Base-by-base conservation (phyloP, 2,888 invertebrate species). In the Agrochola circellaris region DNA sequence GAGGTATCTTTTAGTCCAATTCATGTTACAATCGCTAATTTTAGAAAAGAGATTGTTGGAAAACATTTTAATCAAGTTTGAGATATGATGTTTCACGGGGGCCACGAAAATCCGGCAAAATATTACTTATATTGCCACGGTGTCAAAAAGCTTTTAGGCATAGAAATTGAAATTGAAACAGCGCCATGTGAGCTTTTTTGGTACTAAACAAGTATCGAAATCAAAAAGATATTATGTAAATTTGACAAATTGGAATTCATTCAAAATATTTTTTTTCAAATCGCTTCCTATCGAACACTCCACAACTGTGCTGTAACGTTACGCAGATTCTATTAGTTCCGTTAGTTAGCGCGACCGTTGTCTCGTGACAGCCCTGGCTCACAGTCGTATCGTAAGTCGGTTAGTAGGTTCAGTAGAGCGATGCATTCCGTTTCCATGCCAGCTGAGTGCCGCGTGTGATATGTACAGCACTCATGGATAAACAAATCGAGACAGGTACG, bases 351-450 rank as follows among this genome's bases (percentile, higher is more conserved):
- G 3, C 26, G 26, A 26, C 17, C 34, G 15, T 54, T 26, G 81
- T 60, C 11, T 81, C 9, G 83, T 76, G 86, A 65, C 86, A 85
- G 56, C 89, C 86, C 82, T 86, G 76, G 9, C 48, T 20, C 9
- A 70, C 68, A 8, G 56, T 54, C 51, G 81, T 82, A 89, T 45
- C 45, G 81, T 82, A 89, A 87, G 80, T 88, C 86, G 89, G 89
- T 89, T 89, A 87, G 79, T 86, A 83, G 89, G 83, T 80, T 84
- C 86, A 85, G 83, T 85, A 69, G 75, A 82, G 85, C 88, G 88
- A 64, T 86, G 88, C 89, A 89, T 89, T 87, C 89, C 78, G 85
- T 86, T 88, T 87, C 82, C 80, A 82, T 80, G 75, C 81, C 86
- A 73, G 89, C 83, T 79, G 88, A 82, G 88, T 70, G 71, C 68